These are phyloP conservation scores for Eutrigla gurnardus DNA, from an alignment of 2,797 vertebrate genomes.

Conservation along the genomic window DNA sequence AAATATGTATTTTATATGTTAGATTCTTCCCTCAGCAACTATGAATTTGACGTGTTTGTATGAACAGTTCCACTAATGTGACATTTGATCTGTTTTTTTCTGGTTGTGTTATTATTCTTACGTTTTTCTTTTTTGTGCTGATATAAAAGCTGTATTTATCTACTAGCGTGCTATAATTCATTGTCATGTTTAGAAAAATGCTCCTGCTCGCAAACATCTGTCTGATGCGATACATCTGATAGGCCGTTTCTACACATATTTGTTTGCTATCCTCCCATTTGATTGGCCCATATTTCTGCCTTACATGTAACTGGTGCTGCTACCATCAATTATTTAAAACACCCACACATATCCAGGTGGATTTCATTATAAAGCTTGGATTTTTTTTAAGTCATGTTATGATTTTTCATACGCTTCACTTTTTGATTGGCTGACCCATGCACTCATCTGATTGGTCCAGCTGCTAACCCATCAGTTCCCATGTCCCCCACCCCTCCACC, in stretches of 20 bases:
- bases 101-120: background rate
- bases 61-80: too few species aligned
- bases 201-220: too few species aligned
- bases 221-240: constrained; percentile 5
- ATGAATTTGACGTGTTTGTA: background rate
- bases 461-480: constrained; percentile 5
- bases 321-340: background rate
- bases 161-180: constrained; percentile 17
- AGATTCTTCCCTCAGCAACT: constrained; percentile 1
- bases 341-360: background rate
- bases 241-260: background rate
- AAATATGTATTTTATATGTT: constrained; percentile 19
- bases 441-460: constrained; percentile 26
- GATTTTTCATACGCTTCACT: background rate
- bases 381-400: background rate
- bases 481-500: constrained; percentile 12
- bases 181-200: constrained; percentile 23
- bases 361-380: constrained; percentile 2
- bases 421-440: constrained; percentile 26
- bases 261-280: constrained; percentile 4
- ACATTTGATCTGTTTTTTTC: constrained; percentile 10
- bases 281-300: background rate
- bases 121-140: background rate
- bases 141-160: constrained; percentile 5
- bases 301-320: background rate